These are phyloP conservation scores for Pachypanchax playfairii DNA, from an alignment of 2,113 vertebrate genomes.

Conservation along the genomic window DNA sequence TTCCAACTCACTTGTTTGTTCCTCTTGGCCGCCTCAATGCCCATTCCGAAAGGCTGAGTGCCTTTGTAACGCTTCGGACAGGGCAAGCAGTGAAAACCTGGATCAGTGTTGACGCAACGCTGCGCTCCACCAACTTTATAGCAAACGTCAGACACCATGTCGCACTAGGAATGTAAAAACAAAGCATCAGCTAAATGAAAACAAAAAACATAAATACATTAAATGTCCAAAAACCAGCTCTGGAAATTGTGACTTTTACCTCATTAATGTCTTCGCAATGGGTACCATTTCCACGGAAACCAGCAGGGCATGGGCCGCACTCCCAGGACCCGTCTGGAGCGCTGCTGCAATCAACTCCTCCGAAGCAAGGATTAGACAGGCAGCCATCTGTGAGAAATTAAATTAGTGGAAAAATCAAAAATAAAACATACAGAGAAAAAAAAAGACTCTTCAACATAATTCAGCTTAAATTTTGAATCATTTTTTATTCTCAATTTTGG, in stretches of 20 bases:
- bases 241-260: conserved; percentile 74
- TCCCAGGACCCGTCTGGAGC: conserved; percentile 95
- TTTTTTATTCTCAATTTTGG: no score
- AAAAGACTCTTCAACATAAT: no score
- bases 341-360: conserved; percentile 90
- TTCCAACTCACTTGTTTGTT: conserved; percentile 92
- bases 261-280: conserved; percentile 94
- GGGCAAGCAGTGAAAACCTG: conserved; percentile 94
- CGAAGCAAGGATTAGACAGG: conserved; percentile 95
- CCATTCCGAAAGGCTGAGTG: conserved; percentile 90
- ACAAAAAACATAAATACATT: background rate
- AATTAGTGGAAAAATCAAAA: conserved; percentile 12
- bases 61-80: conserved; percentile 95
- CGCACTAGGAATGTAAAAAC: conserved; percentile 80
- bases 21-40: conserved; percentile 86
- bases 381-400: conserved; percentile 86
- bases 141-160: conserved; percentile 90
- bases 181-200: conserved; percentile 5
- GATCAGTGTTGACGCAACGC: conserved; percentile 92
- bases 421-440: no score
- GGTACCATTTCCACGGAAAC: conserved; percentile 92
- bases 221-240: background rate
- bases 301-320: conserved; percentile 90
- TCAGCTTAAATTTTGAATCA: background rate
- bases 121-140: conserved; percentile 84